Conservation (phyloP, 1,140 invertebrate species). For the Daktulosphaira vitifoliae region DNA sequence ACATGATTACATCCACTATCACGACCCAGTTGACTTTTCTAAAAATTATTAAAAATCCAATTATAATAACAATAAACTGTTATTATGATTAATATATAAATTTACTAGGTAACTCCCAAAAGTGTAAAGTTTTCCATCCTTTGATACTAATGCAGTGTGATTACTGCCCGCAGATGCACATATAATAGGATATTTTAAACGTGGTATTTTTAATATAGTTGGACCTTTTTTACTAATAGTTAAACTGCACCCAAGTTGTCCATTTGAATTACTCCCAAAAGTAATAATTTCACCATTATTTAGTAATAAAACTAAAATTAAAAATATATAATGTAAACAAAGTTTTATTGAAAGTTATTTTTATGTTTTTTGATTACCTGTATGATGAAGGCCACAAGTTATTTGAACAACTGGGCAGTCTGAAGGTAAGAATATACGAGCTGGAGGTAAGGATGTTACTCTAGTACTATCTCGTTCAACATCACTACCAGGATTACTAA, state of each 20-base stretch:
- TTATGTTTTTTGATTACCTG: constrained; percentile 48
- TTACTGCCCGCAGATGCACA: constrained; percentile 76
- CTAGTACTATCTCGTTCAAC: constrained; percentile 54
- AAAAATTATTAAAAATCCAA: constrained; percentile 36
- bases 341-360: neutral
- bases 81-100: constrained; percentile 19
- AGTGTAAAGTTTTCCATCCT: constrained; percentile 84
- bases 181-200: constrained; percentile 15
- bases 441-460: constrained; percentile 69
- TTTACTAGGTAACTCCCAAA: constrained; percentile 82
- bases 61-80: neutral
- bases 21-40: constrained; percentile 87
- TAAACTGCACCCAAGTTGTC: constrained; percentile 77
- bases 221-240: constrained; percentile 13
- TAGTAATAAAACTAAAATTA: constrained; percentile 53
- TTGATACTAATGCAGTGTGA: constrained; percentile 84
- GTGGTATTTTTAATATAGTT: constrained; percentile 21
- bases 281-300: constrained; percentile 71
- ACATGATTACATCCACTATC: constrained; percentile 61
- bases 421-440: constrained; percentile 57
- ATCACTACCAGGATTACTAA: constrained; percentile 45
- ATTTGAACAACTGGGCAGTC: constrained; percentile 69
- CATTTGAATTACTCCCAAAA: constrained; percentile 89
- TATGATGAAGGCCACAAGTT: constrained; percentile 84
- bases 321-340: neutral